Evolutionary conservation across 2,888 invertebrate species (phyloP), one percentile per base, ranked within the genome.

Genomic region (Eupithecia insigniata): DNA sequence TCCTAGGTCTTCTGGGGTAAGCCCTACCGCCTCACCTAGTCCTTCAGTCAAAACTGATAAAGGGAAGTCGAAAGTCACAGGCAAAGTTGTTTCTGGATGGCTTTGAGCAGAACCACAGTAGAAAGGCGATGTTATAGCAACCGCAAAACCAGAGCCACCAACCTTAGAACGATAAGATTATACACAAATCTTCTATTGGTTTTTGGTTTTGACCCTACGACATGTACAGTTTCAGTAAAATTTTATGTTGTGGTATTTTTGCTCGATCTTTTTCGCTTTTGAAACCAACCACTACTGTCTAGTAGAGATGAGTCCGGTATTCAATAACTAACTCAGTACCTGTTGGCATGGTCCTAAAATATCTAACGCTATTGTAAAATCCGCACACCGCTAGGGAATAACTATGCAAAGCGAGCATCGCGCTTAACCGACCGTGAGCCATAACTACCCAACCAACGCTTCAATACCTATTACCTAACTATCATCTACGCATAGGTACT

Each of bases 51-150:
- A 90, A 60, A 62, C 94, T 43, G 95, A 95, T 71, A 95, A 95
- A 72, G 97, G 97, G 16, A 96, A 96, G 84, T 97, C 97, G 3
- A 96, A 96, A 83, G 96, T 96, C 1, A 96, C 97, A 0, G 97
- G 97, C 0, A 96, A 96, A 89, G 94, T 96, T 77, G 95, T 96
- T 75, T 96, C 96, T 22, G 97, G 97, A 1, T 97, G 97, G 97
- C 94, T 97, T 70, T 97, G 95, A 92, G 69, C 32, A 32, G 55
- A 64, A 22, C 14, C 46, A 55, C 55, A 6, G n/a, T 16, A 60
- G 32, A 26, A 28, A 32, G 22, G 5, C 12, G n/a, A 34, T 32
- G 4, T 14, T 26, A 58, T n/a, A 46, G 46, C n/a, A 51, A 51
- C 2, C 12, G 22, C 4, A 22, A 55, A 51, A 51, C 3, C 51